Percentiles rank a stretch among this genome's conserved stretches.
Conservation (phyloP, 2,797 vertebrate genomes). For the Enteromius thamalakanensis region DNA sequence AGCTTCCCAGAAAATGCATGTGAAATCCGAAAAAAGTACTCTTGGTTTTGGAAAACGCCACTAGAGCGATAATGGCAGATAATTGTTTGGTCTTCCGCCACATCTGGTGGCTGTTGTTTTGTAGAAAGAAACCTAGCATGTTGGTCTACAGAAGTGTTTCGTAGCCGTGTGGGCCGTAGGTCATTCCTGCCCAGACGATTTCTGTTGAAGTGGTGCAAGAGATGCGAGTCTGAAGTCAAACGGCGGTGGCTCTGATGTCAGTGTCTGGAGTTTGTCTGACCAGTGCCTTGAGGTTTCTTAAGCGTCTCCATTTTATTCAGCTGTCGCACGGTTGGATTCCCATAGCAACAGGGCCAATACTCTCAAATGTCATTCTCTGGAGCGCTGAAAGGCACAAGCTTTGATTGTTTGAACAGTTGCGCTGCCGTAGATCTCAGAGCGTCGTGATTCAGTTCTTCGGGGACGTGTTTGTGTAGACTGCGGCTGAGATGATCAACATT, state of each 20-base stretch:
- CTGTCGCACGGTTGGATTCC: conserved; percentile 14
- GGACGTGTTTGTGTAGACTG: conserved; percentile 11
- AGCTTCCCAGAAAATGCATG: conserved; percentile 3
- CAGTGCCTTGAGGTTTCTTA: conserved; percentile 1
- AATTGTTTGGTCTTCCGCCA: not conserved
- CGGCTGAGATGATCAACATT: not conserved
- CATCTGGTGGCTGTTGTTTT: not conserved
- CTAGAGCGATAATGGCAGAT: not conserved
- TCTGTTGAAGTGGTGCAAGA: not conserved
- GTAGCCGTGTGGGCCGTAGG: conserved; percentile 1
- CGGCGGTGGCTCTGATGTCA: not conserved
- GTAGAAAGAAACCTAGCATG: not conserved
- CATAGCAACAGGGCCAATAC: not conserved
- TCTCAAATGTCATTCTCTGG: conserved; percentile 23
- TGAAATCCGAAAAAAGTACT: not conserved
- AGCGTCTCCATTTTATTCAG: conserved; percentile 8
- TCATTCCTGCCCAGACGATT: conserved; percentile 44
- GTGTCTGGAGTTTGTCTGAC: conserved; percentile 8
- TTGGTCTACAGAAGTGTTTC: not conserved
- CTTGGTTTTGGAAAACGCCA: not conserved
- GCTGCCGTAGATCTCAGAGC: not conserved
- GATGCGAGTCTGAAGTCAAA: not conserved
- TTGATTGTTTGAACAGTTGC: conserved; percentile 5
- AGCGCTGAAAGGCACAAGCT: not conserved
- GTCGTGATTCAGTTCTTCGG: not conserved